phyloP scores from a whole-genome alignment of 2,888 invertebrate species.

The Nephrocerus scutellatus region DNA sequence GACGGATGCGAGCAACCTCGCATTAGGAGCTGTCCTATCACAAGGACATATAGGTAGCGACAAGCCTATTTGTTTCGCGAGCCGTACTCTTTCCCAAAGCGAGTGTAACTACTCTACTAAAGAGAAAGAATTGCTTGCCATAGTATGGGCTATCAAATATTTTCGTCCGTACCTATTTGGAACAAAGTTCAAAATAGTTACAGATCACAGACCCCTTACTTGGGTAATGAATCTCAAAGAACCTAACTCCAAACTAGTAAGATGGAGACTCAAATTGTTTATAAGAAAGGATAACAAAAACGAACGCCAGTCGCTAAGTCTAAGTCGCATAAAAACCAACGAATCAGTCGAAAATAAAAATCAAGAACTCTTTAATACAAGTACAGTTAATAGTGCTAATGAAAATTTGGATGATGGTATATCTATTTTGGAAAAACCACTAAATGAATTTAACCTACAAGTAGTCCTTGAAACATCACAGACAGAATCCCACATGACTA shows the following conservation, averaged over 20 bases:
- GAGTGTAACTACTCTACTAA: constrained; percentile 2
- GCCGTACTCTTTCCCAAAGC: not conserved
- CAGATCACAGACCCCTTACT: constrained; percentile 30
- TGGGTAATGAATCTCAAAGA: constrained; percentile 24
- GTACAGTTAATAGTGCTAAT: not conserved
- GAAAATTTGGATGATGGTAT: constrained; percentile 17
- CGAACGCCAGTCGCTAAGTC: constrained; percentile 8
- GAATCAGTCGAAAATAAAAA: not conserved
- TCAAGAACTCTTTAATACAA: constrained; percentile 1
- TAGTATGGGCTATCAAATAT: not conserved
- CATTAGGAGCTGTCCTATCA: constrained; percentile 29
- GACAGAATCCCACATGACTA: constrained; percentile 2
- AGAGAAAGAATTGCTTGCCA: constrained; percentile 3
- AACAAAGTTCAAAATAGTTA: constrained; percentile 9
- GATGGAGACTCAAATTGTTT: not conserved
- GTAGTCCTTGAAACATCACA: constrained; percentile 13
- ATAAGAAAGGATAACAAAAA: not conserved
- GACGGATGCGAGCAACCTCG: constrained; percentile 18
- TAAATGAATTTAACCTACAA: constrained; percentile 22
- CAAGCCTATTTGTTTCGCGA: not conserved
- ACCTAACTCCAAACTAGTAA: not conserved
- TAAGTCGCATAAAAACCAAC: constrained; percentile 5
- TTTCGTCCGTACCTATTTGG: constrained; percentile 4
- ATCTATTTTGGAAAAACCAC: constrained; percentile 18
- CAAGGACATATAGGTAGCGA: constrained; percentile 24